Conservation (phyloP, 2,113 vertebrate genomes). For the Laterallus jamaicensis region DNA sequence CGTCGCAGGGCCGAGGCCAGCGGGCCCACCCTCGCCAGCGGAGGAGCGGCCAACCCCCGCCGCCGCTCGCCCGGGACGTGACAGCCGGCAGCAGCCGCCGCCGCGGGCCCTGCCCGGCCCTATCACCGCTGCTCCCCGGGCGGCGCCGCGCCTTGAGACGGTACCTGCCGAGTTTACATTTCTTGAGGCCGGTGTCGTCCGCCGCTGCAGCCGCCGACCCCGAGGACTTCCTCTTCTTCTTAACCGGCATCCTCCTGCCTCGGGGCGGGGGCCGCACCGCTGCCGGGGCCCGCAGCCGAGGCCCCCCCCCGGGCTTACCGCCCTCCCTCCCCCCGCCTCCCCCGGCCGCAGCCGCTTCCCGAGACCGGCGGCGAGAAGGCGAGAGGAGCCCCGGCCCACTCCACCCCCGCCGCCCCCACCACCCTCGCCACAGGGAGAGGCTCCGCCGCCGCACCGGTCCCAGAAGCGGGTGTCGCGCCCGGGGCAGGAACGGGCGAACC, state of each 20-base stretch:
- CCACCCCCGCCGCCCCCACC: not conserved
- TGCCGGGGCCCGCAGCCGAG: not conserved
- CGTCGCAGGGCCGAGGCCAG: not conserved
- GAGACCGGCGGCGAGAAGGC: not conserved
- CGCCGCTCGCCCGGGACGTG: not conserved
- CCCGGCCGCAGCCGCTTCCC: not conserved
- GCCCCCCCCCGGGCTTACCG: not conserved
- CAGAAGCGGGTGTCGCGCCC: not conserved
- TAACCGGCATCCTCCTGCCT: conserved; percentile 86
- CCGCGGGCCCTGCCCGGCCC: not conserved
- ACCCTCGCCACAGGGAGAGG: not conserved
- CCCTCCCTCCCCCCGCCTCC: not conserved
- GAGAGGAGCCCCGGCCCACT: not conserved
- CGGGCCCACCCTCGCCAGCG: not conserved
- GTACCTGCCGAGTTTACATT: conserved; percentile 91
- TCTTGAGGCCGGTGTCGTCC: conserved; percentile 84
- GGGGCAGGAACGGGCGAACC: not conserved
- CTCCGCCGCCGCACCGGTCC: not conserved
- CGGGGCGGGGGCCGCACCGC: conserved; percentile 53
- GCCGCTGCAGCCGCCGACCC: conserved; percentile 63
- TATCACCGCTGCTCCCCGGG: not conserved
- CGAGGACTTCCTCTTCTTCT: conserved; percentile 92
- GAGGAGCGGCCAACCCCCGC: not conserved
- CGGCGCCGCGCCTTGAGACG: not conserved
- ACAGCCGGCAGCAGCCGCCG: not conserved